Conservation (phyloP, 2,888 invertebrate species). For the Leucania comma region DNA sequence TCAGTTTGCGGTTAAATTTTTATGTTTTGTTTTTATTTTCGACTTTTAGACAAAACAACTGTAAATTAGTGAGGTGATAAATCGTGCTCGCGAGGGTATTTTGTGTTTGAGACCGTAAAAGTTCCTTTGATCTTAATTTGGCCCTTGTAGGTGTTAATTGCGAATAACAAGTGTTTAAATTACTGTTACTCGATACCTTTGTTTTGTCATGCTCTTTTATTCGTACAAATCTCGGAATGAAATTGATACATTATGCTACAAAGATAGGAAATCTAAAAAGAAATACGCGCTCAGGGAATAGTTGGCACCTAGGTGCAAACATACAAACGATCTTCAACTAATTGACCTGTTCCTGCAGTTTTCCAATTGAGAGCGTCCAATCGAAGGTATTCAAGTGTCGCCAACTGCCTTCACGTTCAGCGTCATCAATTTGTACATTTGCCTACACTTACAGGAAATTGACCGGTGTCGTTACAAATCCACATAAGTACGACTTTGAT, state of each 20-base stretch:
- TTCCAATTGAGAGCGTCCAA: slow-evolving; percentile 54
- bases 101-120: slow-evolving; percentile 48
- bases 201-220: slow-evolving; percentile 24
- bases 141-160: slow-evolving; percentile 46
- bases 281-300: slow-evolving; percentile 10
- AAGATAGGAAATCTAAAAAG: not conserved
- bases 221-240: not conserved
- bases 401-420: slow-evolving; percentile 51
- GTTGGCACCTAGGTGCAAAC: slow-evolving; percentile 6
- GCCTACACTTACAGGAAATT: slow-evolving; percentile 55
- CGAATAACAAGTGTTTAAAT: slow-evolving; percentile 49
- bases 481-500: slow-evolving; percentile 27
- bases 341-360: slow-evolving; percentile 58
- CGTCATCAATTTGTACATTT: slow-evolving; percentile 55
- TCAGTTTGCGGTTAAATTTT: slow-evolving; percentile 46
- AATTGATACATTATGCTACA: slow-evolving; percentile 8
- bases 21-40: slow-evolving; percentile 53
- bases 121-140: slow-evolving; percentile 53
- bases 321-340: slow-evolving; percentile 30
- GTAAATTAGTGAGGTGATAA: slow-evolving; percentile 58
- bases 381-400: slow-evolving; percentile 75
- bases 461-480: slow-evolving; percentile 49
- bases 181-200: slow-evolving; percentile 46
- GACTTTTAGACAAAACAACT: slow-evolving; percentile 64
- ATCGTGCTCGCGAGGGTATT: slow-evolving; percentile 48